Conservation (phyloP, 2,888 invertebrate species). For the Deladenus siricidicola region DNA sequence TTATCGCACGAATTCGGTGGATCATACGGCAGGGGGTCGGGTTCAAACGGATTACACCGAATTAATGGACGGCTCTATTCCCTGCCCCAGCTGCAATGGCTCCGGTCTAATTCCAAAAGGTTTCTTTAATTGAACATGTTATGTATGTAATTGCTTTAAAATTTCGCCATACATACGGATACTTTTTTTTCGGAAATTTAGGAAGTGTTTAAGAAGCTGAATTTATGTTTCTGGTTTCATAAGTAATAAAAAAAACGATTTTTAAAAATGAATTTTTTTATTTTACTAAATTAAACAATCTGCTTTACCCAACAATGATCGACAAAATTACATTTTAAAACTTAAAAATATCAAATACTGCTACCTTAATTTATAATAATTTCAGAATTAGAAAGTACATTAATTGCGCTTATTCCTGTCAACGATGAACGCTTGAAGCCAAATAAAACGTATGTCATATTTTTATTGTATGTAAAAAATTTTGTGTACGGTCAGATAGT, state of each 20-base stretch:
- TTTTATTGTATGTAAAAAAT: too few species aligned
- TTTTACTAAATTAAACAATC: too few species aligned
- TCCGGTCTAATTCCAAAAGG: slow-evolving; percentile 55
- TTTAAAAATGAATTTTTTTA: background rate
- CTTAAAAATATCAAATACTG: too few species aligned
- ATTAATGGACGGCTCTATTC: slow-evolving; percentile 54
- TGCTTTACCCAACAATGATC: too few species aligned
- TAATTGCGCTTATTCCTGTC: slow-evolving; percentile 46
- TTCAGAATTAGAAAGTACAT: slow-evolving; percentile 42
- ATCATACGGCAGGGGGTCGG: background rate
- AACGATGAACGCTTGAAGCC: slow-evolving; percentile 48
- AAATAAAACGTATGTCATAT: slow-evolving; percentile 38
- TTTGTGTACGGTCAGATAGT: too few species aligned
- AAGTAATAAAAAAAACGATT: too few species aligned
- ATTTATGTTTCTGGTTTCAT: too few species aligned
- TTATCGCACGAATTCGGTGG: background rate
- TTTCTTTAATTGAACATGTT: slow-evolving; percentile 16
- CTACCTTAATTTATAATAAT: slow-evolving; percentile 17
- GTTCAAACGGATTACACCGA: slow-evolving; percentile 50
- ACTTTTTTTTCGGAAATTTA: too few species aligned
- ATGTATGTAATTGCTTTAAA: background rate
- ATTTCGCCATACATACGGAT: too few species aligned
- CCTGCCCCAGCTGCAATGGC: slow-evolving; percentile 56
- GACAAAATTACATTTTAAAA: too few species aligned
- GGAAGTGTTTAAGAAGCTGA: too few species aligned